These are phyloP conservation scores for Salpingus planirostris DNA, from an alignment of 2,888 invertebrate genomes.

Conservation along the genomic window DNA sequence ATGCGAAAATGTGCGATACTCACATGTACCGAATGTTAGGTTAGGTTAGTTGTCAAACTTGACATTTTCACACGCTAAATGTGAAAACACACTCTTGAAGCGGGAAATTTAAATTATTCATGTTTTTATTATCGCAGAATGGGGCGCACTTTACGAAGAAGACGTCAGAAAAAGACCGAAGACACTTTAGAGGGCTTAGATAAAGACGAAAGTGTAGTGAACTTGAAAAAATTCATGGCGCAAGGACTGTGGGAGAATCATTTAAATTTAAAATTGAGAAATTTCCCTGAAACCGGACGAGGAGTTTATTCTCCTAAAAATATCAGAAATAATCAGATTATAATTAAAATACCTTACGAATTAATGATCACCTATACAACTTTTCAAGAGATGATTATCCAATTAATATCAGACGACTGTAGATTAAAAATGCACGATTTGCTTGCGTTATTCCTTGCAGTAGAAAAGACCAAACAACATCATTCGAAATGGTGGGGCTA, in stretches of 20 bases:
- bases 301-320: conserved; percentile 58
- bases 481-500: conserved; percentile 56
- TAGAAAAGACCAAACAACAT: conserved; percentile 51
- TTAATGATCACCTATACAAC: conserved; percentile 45
- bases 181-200: too few species aligned
- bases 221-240: conserved; percentile 11
- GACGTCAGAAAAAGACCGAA: too few species aligned
- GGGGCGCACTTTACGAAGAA: conserved; percentile 10
- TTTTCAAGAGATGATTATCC: conserved; percentile 9
- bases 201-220: conserved; percentile 5
- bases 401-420: conserved; percentile 13
- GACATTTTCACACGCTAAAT: too few species aligned
- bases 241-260: conserved; percentile 2
- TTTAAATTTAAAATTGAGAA: conserved; percentile 47
- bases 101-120: too few species aligned
- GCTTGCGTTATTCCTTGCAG: conserved; percentile 63
- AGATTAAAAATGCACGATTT: conserved; percentile 59
- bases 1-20: too few species aligned
- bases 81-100: too few species aligned
- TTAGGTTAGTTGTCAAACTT: too few species aligned
- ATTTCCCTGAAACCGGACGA: conserved; percentile 61
- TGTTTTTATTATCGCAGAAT: conserved; percentile 3
- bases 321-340: conserved; percentile 48
- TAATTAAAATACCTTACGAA: conserved; percentile 53
- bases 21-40: too few species aligned